These are phyloP conservation scores for Brachirus orientalis DNA, from an alignment of 2,113 vertebrate species.

Conservation along the genomic window DNA sequence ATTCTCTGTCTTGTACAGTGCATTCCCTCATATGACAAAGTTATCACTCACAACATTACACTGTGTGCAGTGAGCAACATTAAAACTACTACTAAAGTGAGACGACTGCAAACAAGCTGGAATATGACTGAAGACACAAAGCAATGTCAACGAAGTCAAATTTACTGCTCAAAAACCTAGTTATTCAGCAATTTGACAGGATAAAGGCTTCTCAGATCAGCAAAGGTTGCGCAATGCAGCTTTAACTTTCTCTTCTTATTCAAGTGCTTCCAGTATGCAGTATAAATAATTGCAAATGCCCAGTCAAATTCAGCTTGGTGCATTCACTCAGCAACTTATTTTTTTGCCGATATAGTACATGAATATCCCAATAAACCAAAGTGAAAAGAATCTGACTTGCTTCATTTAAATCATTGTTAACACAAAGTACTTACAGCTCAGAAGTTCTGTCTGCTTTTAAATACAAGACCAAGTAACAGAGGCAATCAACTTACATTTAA, in stretches of 20 bases:
- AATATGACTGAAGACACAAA: not conserved
- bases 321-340: slow-evolving; percentile 18
- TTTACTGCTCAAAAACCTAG: too few relatives aligned
- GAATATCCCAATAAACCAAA: slow-evolving; percentile 26
- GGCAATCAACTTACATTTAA: slow-evolving; percentile 39
- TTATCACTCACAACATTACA: slow-evolving; percentile 29
- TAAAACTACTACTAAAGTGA: too few relatives aligned
- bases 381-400: slow-evolving; percentile 30
- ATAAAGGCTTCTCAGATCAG: too few relatives aligned
- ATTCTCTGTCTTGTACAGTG: slow-evolving; percentile 40
- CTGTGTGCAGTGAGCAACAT: slow-evolving; percentile 13
- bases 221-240: too few relatives aligned
- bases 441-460: slow-evolving; percentile 32
- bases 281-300: not conserved
- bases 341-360: not conserved
- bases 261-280: slow-evolving; percentile 8
- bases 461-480: slow-evolving; percentile 14
- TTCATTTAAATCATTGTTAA: slow-evolving; percentile 54
- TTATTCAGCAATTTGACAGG: too few relatives aligned
- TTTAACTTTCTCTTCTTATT: slow-evolving; percentile 25
- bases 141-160: too few relatives aligned
- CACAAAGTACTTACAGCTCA: slow-evolving; percentile 23
- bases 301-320: not conserved
- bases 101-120: too few relatives aligned
- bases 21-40: slow-evolving; percentile 59